phyloP scores from a whole-genome alignment of 2,113 vertebrate genomes.

The Hystrix brachyura region DNA sequence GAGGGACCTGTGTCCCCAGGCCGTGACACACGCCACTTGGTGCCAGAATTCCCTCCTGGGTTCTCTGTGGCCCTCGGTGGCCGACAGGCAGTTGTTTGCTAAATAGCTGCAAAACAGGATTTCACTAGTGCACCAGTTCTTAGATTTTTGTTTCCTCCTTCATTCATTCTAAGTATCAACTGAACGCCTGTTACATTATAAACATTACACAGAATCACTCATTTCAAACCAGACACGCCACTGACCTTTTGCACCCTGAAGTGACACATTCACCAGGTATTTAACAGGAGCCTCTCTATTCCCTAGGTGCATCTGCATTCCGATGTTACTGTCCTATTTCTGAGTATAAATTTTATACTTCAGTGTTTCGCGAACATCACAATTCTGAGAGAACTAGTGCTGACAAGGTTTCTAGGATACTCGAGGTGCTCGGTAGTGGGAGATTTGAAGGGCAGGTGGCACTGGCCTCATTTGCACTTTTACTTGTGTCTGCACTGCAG shows the following conservation, averaged over 20 bases:
- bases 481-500: neutral
- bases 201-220: neutral
- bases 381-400: neutral
- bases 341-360: neutral
- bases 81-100: neutral
- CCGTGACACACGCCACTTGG: slow-evolving; percentile 54
- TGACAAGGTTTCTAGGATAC: neutral
- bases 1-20: slow-evolving; percentile 71
- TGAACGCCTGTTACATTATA: neutral
- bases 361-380: neutral
- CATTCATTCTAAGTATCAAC: neutral
- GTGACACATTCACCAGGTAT: neutral
- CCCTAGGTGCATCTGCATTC: neutral
- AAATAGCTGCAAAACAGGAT: slow-evolving; percentile 19
- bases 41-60: slow-evolving; percentile 55
- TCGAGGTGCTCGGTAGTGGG: neutral
- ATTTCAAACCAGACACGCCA: neutral
- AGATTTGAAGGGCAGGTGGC: neutral
- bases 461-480: neutral
- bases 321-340: neutral
- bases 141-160: neutral
- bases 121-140: neutral
- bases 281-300: neutral
- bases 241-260: neutral
- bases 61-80: slow-evolving; percentile 36